Conservation (phyloP, 1,140 invertebrate species). For the Diprion similis region DNA sequence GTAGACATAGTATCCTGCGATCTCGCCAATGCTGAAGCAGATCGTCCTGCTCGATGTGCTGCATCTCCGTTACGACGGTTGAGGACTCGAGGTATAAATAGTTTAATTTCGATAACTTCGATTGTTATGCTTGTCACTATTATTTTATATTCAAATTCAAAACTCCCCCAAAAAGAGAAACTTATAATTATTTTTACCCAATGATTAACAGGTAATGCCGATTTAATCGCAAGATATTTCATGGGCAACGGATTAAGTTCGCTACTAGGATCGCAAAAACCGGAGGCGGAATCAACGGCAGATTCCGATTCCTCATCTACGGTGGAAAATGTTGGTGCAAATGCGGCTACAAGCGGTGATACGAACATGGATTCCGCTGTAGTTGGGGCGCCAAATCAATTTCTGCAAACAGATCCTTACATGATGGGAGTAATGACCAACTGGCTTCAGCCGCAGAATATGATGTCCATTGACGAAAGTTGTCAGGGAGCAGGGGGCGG, state of each 20-base stretch:
- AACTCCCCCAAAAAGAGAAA: not conserved
- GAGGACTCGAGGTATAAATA: constrained; percentile 24
- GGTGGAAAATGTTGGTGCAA: constrained; percentile 1
- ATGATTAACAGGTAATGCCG: constrained; percentile 32
- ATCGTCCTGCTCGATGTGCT: constrained; percentile 21
- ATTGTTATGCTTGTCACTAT: not conserved
- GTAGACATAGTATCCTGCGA: not conserved
- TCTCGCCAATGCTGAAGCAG: not conserved
- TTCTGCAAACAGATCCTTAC: not conserved
- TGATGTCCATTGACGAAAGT: not conserved
- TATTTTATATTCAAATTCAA: not conserved
- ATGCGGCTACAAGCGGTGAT: constrained; percentile 10
- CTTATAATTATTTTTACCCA: not conserved
- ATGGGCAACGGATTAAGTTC: constrained; percentile 37
- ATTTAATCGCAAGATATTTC: constrained; percentile 47
- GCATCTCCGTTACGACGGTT: constrained; percentile 22
- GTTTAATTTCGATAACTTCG: not conserved
- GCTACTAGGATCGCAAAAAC: constrained; percentile 21
- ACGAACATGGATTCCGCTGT: not conserved
- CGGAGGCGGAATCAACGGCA: not conserved
- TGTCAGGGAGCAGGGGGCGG: not conserved
- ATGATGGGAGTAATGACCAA: not conserved
- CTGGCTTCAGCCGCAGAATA: not conserved
- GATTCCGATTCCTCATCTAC: constrained; percentile 12
- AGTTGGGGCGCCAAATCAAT: not conserved